Conservation (phyloP, 2,113 vertebrate genomes). For the Amazona guildingii region DNA sequence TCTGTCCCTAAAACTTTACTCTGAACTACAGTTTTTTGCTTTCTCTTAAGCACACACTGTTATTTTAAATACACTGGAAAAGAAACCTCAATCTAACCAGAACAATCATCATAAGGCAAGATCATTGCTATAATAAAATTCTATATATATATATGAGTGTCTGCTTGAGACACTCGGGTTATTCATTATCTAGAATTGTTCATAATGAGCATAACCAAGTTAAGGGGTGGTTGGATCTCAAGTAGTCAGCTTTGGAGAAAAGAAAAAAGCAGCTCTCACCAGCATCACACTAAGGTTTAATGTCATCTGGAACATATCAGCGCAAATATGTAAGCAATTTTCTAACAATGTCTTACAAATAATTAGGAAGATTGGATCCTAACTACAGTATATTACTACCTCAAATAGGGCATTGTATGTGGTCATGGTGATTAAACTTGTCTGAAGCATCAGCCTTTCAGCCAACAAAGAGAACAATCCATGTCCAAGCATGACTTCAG, state of each 20-base stretch:
- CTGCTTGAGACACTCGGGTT: neutral
- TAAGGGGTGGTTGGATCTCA: neutral
- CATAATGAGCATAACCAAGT: conserved; percentile 8
- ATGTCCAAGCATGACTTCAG: conserved; percentile 94
- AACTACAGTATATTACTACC: conserved; percentile 75
- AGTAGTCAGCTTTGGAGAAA: neutral
- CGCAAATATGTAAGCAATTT: conserved; percentile 46
- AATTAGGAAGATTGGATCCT: conserved; percentile 54
- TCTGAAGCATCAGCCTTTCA: conserved; percentile 93
- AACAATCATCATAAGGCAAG: neutral
- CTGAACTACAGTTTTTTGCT: neutral
- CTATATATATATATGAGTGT: neutral
- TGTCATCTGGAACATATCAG: conserved; percentile 43
- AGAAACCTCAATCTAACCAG: neutral
- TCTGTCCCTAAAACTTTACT: neutral
- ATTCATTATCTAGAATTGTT: neutral
- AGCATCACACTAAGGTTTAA: neutral
- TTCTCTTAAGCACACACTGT: neutral
- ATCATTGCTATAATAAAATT: neutral
- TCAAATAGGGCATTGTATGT: conserved; percentile 97
- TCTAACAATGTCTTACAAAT: conserved; percentile 42
- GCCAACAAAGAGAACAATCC: conserved; percentile 93
- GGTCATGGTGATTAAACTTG: conserved; percentile 90
- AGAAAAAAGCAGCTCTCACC: neutral
- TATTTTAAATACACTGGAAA: neutral